Conservation (phyloP, 2,888 invertebrate genomes). For the Sarcophaga caerulescens region DNA sequence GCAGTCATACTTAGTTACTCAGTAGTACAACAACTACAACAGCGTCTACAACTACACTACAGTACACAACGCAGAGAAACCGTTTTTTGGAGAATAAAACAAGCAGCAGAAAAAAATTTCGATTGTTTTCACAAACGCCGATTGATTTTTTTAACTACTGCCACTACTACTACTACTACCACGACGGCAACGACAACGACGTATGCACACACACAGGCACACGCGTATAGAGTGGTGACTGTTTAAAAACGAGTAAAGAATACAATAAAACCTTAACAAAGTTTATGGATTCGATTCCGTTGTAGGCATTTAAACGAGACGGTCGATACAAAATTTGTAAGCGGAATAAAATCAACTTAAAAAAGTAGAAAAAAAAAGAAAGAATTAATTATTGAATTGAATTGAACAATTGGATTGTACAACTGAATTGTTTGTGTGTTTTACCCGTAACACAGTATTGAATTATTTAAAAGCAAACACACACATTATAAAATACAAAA, state of each 20-base stretch:
- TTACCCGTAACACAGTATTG: too few relatives aligned
- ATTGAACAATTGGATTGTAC: slow-evolving; percentile 17
- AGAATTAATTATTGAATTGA: slow-evolving; percentile 24
- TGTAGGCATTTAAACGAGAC: slow-evolving; percentile 76
- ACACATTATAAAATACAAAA: slow-evolving; percentile 65
- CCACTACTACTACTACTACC: slow-evolving; percentile 59
- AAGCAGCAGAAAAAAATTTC: slow-evolving; percentile 14
- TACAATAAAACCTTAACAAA: slow-evolving; percentile 50
- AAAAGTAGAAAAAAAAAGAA: slow-evolving; percentile 16
- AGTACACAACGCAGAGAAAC: slow-evolving; percentile 31
- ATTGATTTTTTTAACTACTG: slow-evolving; percentile 62
- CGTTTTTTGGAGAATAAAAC: slow-evolving; percentile 56
- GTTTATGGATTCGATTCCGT: slow-evolving; percentile 75
- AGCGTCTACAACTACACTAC: slow-evolving; percentile 46
- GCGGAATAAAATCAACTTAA: slow-evolving; percentile 50
- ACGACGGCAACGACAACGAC: slow-evolving; percentile 13
- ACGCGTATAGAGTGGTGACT: background rate
- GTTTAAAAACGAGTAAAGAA: slow-evolving; percentile 1
- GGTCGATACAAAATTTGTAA: slow-evolving; percentile 67
- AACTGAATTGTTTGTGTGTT: background rate
- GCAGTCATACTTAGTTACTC: slow-evolving; percentile 52
- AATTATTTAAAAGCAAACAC: slow-evolving; percentile 18
- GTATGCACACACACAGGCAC: background rate
- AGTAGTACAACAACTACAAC: slow-evolving; percentile 31
- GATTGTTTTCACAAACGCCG: slow-evolving; percentile 53